Conservation (phyloP, 2,888 invertebrate species). For the Plagodis pulveraria region DNA sequence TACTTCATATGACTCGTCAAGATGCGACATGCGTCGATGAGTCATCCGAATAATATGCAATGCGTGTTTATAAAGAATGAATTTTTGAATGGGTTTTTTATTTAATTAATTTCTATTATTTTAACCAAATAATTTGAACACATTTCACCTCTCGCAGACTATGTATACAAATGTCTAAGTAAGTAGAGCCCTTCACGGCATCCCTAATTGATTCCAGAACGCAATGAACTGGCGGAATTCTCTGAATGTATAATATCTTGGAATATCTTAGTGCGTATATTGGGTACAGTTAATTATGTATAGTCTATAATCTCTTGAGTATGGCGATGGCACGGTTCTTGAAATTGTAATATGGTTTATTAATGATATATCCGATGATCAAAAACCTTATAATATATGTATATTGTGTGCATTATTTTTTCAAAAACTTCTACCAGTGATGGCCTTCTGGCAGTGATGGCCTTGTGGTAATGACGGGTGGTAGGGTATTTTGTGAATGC, state of each 20-base stretch:
- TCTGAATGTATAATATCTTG: slow-evolving; percentile 39
- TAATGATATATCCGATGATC: neutral
- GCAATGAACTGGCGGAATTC: slow-evolving; percentile 60
- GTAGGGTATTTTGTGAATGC: too few species aligned
- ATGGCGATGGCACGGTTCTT: slow-evolving; percentile 3
- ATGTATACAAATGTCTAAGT: slow-evolving; percentile 3
- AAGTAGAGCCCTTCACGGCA: slow-evolving; percentile 43
- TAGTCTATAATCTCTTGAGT: slow-evolving; percentile 12
- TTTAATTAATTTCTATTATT: neutral
- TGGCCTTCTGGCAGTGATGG: too few species aligned
- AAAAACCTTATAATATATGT: too few species aligned
- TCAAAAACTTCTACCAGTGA: too few species aligned
- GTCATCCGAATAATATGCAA: too few species aligned
- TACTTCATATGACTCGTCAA: too few species aligned
- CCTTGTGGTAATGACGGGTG: too few species aligned
- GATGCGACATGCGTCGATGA: too few species aligned
- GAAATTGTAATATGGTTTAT: neutral
- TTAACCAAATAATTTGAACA: neutral
- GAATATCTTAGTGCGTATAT: slow-evolving; percentile 17
- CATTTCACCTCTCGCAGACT: slow-evolving; percentile 6
- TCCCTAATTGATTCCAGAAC: slow-evolving; percentile 61
- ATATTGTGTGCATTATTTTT: too few species aligned
- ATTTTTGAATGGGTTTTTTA: too few species aligned
- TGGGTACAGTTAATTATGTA: slow-evolving; percentile 19
- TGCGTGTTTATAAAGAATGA: too few species aligned